These are phyloP conservation scores for Vesta saturnalis DNA, from an alignment of 2,888 invertebrate genomes.

Conservation along the genomic window DNA sequence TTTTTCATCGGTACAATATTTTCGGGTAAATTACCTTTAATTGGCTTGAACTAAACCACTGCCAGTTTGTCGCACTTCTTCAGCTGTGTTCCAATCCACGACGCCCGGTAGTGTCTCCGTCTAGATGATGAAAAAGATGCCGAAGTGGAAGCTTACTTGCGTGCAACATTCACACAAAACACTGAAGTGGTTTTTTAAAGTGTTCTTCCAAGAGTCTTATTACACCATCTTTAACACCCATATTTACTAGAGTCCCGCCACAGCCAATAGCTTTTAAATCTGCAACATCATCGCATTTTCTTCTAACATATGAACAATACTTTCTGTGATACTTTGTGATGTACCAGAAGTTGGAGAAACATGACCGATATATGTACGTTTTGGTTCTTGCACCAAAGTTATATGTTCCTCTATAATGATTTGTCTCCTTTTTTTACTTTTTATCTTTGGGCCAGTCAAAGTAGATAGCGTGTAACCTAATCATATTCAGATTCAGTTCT, in stretches of 20 bases:
- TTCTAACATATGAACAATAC: no score
- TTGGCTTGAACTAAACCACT: no score
- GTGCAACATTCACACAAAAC: neutral
- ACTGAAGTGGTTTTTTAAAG: neutral
- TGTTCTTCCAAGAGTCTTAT: neutral
- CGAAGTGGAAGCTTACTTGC: neutral
- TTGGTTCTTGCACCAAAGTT: neutral
- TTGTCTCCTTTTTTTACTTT: neutral
- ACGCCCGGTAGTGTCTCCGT: neutral
- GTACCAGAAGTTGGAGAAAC: conserved; percentile 1
- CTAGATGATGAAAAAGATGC: neutral
- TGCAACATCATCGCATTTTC: no score
- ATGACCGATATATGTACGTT: neutral
- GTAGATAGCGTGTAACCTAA: neutral
- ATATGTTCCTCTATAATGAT: neutral
- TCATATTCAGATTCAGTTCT: no score
- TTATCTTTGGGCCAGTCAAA: neutral
- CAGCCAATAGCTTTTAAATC: neutral
- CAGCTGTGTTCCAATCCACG: no score
- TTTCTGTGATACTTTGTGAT: neutral
- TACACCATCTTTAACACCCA: neutral
- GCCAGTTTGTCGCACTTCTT: no score
- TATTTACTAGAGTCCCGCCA: neutral
- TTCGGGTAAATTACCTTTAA: no score
- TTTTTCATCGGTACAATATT: no score